Evolutionary conservation across 2,113 vertebrate genomes (phyloP).

Genomic region (Engraulis encrasicolus): DNA sequence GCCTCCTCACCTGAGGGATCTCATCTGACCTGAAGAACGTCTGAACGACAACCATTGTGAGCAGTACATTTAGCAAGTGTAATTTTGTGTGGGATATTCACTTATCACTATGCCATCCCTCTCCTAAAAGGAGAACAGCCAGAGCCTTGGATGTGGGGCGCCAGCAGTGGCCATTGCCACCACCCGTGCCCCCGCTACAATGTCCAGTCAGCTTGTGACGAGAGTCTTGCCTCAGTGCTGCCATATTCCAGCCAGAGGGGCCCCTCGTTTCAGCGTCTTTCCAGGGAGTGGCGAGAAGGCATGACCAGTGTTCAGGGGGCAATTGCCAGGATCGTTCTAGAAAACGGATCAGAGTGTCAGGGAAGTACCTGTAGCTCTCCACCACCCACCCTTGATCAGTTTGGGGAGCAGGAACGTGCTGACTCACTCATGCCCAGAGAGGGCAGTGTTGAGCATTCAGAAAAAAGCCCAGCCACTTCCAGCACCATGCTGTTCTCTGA

Average conservation of each 20-base stretch:
- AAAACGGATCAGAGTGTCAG: constrained; percentile 46
- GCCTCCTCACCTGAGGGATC: too few species aligned
- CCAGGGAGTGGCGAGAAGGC: constrained; percentile 40
- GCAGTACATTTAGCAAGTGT: too few species aligned
- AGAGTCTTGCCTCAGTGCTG: neutral
- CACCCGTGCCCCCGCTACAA: too few species aligned
- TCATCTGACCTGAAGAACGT: too few species aligned
- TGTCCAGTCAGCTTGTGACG: constrained; percentile 25
- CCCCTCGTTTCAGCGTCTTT: constrained; percentile 20
- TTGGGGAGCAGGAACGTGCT: neutral
- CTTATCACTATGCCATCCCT: too few species aligned
- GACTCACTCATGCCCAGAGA: constrained; percentile 27
- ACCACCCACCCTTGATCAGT: neutral
- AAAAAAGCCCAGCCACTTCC: neutral
- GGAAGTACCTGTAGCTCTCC: neutral
- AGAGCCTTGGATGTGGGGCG: too few species aligned
- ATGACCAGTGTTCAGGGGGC: neutral
- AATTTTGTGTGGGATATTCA: too few species aligned
- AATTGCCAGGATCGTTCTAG: neutral
- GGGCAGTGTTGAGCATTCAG: constrained; percentile 20
- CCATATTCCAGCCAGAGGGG: neutral
- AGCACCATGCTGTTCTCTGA: neutral
- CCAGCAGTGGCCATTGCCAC: too few species aligned
- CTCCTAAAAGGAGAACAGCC: too few species aligned
- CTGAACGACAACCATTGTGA: too few species aligned